Conservation (phyloP, 1,140 invertebrate species). For the Polyergus mexicanus region DNA sequence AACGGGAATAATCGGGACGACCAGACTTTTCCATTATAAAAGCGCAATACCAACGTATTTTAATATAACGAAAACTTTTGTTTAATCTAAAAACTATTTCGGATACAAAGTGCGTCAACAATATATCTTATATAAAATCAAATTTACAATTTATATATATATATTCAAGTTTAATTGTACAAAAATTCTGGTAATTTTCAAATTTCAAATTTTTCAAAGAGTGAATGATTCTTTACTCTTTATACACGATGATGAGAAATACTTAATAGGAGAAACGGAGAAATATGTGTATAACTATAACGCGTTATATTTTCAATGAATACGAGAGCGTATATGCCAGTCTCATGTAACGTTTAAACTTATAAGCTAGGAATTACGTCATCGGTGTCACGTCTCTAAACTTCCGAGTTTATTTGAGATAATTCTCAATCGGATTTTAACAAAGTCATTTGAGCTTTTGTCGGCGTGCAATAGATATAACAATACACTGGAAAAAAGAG, state of each 20-base stretch:
- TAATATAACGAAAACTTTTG: not conserved
- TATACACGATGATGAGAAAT: conserved; percentile 58
- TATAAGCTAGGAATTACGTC: conserved; percentile 60
- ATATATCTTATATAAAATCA: not conserved
- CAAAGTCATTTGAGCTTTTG: conserved; percentile 15
- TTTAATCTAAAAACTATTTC: not conserved
- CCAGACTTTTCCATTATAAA: conserved; percentile 41
- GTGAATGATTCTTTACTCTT: not conserved
- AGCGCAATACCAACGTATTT: not conserved
- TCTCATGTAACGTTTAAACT: conserved; percentile 62
- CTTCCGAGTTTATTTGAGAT: conserved; percentile 2
- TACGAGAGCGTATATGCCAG: conserved; percentile 6
- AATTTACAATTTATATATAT: not conserved
- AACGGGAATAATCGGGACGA: conserved; percentile 2
- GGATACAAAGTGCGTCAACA: not conserved
- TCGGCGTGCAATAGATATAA: not conserved
- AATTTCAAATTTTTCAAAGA: too few relatives aligned
- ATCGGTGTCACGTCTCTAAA: conserved; percentile 17
- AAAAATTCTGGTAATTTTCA: not conserved
- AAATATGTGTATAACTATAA: conserved; percentile 48
- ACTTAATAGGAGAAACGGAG: conserved; percentile 57
- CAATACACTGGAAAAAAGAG: too few relatives aligned
- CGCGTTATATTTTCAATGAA: conserved; percentile 56
- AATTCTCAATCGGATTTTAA: conserved; percentile 37
- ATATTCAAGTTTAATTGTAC: not conserved